These are phyloP conservation scores for Australoheros scitulus DNA, from an alignment of 2,113 vertebrate species.

Conservation along the genomic window DNA sequence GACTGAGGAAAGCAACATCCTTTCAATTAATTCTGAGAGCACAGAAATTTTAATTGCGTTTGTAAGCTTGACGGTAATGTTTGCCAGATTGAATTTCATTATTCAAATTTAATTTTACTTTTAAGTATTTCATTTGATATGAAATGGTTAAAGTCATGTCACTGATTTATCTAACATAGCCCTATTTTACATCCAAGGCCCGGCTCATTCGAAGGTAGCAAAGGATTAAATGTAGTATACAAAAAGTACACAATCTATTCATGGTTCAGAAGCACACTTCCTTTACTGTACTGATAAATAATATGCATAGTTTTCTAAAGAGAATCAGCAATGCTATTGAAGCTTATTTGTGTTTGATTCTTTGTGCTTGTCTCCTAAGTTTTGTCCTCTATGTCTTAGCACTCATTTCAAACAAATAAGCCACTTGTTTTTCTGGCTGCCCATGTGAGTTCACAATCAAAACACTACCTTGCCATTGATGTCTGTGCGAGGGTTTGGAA, in stretches of 20 bases:
- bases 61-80: neutral
- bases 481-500: neutral
- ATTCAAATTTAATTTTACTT: neutral
- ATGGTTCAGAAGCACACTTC: neutral
- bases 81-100: neutral
- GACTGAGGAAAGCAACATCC: neutral
- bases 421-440: neutral
- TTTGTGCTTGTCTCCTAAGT: neutral
- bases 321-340: neutral
- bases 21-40: neutral
- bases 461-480: neutral
- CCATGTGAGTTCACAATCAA: neutral
- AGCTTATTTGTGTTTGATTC: rapidly evolving
- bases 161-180: neutral
- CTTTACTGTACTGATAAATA: neutral
- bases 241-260: neutral
- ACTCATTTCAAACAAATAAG: conserved; percentile 14
- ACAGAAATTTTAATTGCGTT: neutral
- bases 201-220: rapidly evolving
- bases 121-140: neutral
- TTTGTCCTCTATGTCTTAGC: neutral
- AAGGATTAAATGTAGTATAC: neutral
- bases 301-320: neutral
- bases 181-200: neutral
- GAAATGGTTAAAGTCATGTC: neutral